Evolutionary conservation across 2,797 vertebrate species (phyloP).

Genomic region (Danio aesculapii): DNA sequence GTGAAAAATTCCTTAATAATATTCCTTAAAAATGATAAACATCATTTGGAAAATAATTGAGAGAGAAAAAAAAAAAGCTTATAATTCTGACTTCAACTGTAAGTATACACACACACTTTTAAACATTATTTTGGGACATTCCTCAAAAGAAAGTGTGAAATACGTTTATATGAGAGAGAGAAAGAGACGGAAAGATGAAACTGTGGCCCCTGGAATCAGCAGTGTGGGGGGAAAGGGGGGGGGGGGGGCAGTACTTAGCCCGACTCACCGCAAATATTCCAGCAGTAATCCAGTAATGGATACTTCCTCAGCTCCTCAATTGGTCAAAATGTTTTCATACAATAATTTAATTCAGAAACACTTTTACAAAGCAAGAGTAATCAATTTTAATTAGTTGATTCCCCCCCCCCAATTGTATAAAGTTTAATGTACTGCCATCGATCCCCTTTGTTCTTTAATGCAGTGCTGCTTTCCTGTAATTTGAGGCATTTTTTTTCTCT

Average conservation of each 20-base stretch:
- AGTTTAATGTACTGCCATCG: conserved; percentile 89
- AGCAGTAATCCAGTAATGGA: conserved; percentile 88
- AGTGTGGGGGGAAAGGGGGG: conserved; percentile 53
- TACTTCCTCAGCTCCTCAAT: conserved; percentile 86
- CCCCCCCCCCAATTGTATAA: conserved; percentile 84
- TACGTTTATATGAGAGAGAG: conserved; percentile 56
- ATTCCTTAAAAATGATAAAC: too few relatives aligned
- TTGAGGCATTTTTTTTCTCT: conserved; percentile 76
- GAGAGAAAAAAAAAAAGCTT: too few relatives aligned
- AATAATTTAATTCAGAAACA: conserved; percentile 92
- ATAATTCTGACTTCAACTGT: too few relatives aligned
- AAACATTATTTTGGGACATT: not conserved
- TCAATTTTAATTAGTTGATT: conserved; percentile 92
- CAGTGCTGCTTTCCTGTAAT: conserved; percentile 88
- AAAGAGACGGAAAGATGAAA: conserved; percentile 76
- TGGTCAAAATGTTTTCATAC: conserved; percentile 91
- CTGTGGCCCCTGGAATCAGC: conserved; percentile 76
- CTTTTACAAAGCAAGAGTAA: conserved; percentile 90
- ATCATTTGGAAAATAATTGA: too few relatives aligned
- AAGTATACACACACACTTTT: too few relatives aligned
- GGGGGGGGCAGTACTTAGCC: conserved; percentile 73
- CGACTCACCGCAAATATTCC: conserved; percentile 81
- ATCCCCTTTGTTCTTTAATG: conserved; percentile 90
- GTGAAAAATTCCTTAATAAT: too few relatives aligned
- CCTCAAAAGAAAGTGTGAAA: not conserved